Conservation (phyloP, 2,888 invertebrate species). For the Yponomeuta evonymella region DNA sequence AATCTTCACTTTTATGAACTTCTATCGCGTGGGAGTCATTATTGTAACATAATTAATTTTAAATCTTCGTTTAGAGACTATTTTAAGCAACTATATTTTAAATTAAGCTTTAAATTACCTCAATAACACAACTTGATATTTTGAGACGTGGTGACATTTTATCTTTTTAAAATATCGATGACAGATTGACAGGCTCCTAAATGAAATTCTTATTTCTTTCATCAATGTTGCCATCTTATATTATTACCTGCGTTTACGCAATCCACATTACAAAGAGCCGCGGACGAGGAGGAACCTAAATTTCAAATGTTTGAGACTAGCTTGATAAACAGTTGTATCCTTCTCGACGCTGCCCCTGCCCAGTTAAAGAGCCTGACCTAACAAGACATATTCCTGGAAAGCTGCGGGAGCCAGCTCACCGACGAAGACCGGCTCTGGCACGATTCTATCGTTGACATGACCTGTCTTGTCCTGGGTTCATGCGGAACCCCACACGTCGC, state of each 20-base stretch:
- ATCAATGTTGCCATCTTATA: background rate
- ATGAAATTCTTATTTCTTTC: background rate
- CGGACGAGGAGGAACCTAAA: too few species aligned
- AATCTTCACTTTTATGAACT: background rate
- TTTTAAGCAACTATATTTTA: slow-evolving; percentile 16
- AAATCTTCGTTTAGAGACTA: background rate
- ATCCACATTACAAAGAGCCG: background rate
- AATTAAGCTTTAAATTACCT: slow-evolving; percentile 70
- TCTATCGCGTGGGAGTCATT: background rate
- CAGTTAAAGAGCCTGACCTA: too few species aligned
- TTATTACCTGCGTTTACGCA: background rate
- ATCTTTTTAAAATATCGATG: slow-evolving; percentile 19
- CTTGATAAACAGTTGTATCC: too few species aligned
- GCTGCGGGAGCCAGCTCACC: too few species aligned
- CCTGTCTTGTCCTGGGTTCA: too few species aligned
- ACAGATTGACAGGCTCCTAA: background rate
- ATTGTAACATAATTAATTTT: background rate
- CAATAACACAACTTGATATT: slow-evolving; percentile 81
- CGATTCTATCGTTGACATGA: too few species aligned
- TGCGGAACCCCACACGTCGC: too few species aligned
- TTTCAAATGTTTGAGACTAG: too few species aligned
- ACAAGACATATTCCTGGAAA: too few species aligned
- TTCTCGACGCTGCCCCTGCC: too few species aligned
- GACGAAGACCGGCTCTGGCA: too few species aligned
- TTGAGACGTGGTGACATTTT: slow-evolving; percentile 85